Evolutionary conservation across 2,888 invertebrate genomes (phyloP).

Genomic region (Odontocolon sp.): DNA sequence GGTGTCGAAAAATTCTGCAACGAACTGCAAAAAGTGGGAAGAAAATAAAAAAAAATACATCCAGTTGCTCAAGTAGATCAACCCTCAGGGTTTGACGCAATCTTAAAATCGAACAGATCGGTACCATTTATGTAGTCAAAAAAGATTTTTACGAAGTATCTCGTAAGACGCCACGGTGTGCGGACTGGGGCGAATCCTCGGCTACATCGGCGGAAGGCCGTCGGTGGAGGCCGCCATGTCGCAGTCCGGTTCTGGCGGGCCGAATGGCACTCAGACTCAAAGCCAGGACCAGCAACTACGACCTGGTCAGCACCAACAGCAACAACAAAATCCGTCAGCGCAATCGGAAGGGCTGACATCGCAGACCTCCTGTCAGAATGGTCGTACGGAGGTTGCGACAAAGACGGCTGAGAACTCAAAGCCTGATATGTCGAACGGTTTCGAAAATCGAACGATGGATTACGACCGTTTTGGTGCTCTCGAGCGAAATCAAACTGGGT

Average conservation of each 20-base stretch:
- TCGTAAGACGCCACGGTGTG: constrained; percentile 77
- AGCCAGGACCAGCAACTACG: constrained; percentile 61
- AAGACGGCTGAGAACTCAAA: constrained; percentile 64
- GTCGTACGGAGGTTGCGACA: constrained; percentile 64
- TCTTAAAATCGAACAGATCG: background rate
- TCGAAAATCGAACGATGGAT: constrained; percentile 74
- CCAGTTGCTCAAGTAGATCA: constrained; percentile 3
- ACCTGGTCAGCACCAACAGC: constrained; percentile 24
- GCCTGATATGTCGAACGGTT: constrained; percentile 75
- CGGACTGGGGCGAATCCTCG: constrained; percentile 78
- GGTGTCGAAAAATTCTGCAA: background rate
- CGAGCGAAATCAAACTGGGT: constrained; percentile 62
- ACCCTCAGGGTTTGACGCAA: background rate
- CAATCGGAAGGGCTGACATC: constrained; percentile 67
- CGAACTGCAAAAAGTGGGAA: background rate
- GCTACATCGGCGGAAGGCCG: constrained; percentile 80
- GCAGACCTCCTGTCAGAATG: constrained; percentile 70
- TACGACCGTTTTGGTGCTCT: constrained; percentile 69
- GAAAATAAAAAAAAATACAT: background rate
- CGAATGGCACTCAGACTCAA: constrained; percentile 68
- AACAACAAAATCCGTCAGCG: constrained; percentile 21
- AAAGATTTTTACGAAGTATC: constrained; percentile 62
- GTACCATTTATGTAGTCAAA: constrained; percentile 47
- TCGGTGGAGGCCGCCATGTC: constrained; percentile 80
- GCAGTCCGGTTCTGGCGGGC: constrained; percentile 73